Percentiles rank a stretch among this genome's conserved stretches.
Evolutionary conservation across 2,113 vertebrate species (phyloP).

Genomic region (Oncorhynchus nerka): DNA sequence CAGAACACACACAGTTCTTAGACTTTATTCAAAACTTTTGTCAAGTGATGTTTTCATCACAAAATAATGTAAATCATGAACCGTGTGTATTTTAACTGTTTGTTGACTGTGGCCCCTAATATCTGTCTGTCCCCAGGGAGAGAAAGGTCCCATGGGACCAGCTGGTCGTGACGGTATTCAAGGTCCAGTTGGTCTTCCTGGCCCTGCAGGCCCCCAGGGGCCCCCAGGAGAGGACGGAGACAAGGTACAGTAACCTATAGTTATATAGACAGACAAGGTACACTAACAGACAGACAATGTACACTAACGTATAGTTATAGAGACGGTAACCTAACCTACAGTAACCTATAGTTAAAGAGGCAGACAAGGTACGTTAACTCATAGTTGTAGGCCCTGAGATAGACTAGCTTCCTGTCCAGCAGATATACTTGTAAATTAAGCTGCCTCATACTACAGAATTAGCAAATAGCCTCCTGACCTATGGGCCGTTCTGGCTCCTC

Average conservation of each 20-base stretch:
- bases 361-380: slow-evolving; percentile 78
- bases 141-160: slow-evolving; percentile 93
- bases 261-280: slow-evolving; percentile 80
- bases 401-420: no score
- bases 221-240: slow-evolving; percentile 96
- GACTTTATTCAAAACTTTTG: not conserved
- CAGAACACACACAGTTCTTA: not conserved
- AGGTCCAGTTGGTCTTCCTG: slow-evolving; percentile 94
- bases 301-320: not conserved
- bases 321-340: slow-evolving; percentile 75
- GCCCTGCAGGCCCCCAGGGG: slow-evolving; percentile 92
- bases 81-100: not conserved
- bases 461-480: no score
- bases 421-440: no score
- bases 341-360: not conserved
- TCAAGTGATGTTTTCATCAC: no score
- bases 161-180: slow-evolving; percentile 97
- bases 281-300: slow-evolving; percentile 79
- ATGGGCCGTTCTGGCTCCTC: no score
- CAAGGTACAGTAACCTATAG: slow-evolving; percentile 71
- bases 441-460: no score
- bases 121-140: slow-evolving; percentile 78
- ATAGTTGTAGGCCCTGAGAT: not conserved
- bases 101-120: slow-evolving; percentile 24
- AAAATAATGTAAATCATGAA: no score